phyloP scores from a whole-genome alignment of 2,113 vertebrate species.

The Pardalotus punctatus region DNA sequence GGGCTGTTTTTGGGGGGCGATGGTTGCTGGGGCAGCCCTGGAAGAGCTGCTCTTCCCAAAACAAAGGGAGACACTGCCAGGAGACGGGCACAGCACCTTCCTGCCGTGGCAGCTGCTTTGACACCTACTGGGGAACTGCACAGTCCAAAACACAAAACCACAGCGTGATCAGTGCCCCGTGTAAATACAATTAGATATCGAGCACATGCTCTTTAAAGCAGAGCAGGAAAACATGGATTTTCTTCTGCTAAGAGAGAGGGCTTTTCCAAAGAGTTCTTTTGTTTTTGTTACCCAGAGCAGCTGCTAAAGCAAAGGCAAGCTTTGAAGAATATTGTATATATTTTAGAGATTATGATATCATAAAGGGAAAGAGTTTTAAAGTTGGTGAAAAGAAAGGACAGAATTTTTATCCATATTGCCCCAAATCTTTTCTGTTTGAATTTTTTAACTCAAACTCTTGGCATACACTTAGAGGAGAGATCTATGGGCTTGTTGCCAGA shows the following conservation, averaged over 20 bases:
- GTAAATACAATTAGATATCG: neutral
- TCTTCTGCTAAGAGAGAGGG: neutral
- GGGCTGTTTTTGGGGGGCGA: rapidly evolving
- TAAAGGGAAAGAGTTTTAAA: neutral
- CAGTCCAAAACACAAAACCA: neutral
- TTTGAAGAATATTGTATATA: neutral
- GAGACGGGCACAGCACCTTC: neutral
- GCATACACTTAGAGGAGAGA: neutral
- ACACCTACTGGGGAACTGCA: neutral
- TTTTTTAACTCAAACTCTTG: conserved; percentile 3
- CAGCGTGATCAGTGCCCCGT: neutral
- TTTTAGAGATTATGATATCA: neutral
- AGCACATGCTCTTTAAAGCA: neutral
- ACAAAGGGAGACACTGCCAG: neutral
- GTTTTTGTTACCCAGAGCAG: neutral
- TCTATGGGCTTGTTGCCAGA: conserved; percentile 11
- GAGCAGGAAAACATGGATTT: neutral
- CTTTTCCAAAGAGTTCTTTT: neutral
- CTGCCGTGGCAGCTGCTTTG: neutral
- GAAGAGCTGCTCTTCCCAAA: neutral
- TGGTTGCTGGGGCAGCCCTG: neutral
- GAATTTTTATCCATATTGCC: neutral
- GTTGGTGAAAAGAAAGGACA: neutral
- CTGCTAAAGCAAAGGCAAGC: neutral
- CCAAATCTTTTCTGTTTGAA: conserved; percentile 3